Conservation (phyloP, 2,888 invertebrate species). For the Agrypnus murinus region DNA sequence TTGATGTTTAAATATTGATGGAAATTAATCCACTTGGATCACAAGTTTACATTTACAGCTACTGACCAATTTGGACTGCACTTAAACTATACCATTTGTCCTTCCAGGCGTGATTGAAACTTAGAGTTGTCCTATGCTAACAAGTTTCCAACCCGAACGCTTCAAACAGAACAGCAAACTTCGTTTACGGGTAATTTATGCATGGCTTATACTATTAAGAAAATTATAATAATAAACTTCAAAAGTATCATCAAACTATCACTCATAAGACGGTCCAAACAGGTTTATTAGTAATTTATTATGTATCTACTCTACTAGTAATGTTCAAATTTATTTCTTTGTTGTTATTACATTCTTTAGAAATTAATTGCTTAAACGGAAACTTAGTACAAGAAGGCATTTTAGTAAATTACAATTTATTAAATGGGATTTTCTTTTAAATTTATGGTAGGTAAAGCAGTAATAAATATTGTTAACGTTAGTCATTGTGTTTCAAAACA, state of each 20-base stretch:
- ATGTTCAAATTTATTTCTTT: no score
- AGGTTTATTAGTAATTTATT: no score
- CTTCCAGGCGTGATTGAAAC: constrained; percentile 35
- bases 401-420: no score
- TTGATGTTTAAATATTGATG: constrained; percentile 15
- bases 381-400: no score
- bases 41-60: constrained; percentile 14
- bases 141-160: constrained; percentile 32
- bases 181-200: constrained; percentile 31
- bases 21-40: constrained; percentile 21
- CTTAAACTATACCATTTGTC: constrained; percentile 26
- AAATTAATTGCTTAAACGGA: no score
- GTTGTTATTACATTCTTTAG: no score
- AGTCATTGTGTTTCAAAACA: no score
- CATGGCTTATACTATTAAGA: constrained; percentile 24
- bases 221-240: constrained; percentile 10
- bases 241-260: background rate
- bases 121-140: constrained; percentile 33
- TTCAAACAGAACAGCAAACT: constrained; percentile 28
- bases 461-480: no score
- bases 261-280: background rate
- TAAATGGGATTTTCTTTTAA: no score
- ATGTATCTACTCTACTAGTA: no score
- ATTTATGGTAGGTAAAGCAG: no score
- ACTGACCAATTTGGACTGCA: constrained; percentile 22